Percentiles rank a stretch among this genome's conserved stretches.
Evolutionary conservation across 2,797 vertebrate species (phyloP).

Genomic region (Oceanodroma leucorhoa): DNA sequence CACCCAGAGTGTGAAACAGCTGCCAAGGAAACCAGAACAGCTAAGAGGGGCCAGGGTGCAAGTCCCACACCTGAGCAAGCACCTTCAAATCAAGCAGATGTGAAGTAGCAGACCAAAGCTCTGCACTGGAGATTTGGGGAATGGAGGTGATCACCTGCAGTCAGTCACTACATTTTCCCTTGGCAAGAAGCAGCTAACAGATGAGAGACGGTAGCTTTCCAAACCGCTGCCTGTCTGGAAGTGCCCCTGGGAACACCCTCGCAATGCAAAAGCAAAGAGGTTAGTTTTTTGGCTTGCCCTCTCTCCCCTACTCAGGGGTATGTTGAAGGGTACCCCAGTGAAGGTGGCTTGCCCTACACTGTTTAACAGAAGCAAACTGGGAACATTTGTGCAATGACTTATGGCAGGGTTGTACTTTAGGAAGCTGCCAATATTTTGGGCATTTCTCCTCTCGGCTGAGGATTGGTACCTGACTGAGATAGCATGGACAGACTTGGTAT

Average conservation of each 20-base stretch:
- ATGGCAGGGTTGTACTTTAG: background rate
- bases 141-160: background rate
- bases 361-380: background rate
- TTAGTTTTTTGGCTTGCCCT: background rate
- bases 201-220: background rate
- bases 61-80: background rate
- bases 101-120: background rate
- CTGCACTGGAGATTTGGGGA: background rate
- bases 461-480: background rate
- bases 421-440: background rate
- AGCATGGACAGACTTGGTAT: rapidly evolving
- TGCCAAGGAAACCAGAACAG: background rate
- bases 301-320: background rate
- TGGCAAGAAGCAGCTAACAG: background rate
- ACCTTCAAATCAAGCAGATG: background rate
- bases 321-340: background rate
- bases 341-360: background rate
- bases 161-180: background rate
- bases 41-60: background rate
- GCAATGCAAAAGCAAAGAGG: background rate
- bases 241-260: background rate
- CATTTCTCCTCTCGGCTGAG: background rate
- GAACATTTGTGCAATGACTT: background rate
- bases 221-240: background rate
- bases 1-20: background rate